Evolutionary conservation across 2,113 vertebrate species (phyloP), one percentile per base, ranked within the genome.

Genomic region (Variabilichromis moorii): DNA sequence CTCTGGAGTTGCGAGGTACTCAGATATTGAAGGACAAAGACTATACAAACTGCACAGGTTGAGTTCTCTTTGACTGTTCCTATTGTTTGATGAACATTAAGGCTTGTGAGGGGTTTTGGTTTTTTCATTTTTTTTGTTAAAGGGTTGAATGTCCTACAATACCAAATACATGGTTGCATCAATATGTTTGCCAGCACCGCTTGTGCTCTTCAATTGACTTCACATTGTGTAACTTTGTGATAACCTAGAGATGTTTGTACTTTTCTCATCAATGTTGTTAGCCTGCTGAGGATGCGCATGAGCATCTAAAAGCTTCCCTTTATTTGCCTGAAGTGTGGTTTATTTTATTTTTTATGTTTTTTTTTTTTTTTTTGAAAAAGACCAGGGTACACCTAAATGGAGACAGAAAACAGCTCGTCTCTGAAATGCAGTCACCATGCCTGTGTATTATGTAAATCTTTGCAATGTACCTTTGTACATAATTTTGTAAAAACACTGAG

Each of bases 401-500:
- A 89, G 90, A 84, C 89, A 92, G 91, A 90, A 78, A 93, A 90
- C 89, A 81, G 90, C 85, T 90, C 1, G 80, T 95, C 86, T 94
- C 91, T 89, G 80, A 93, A 93, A 92, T 93, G 90, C 94, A 94
- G 95, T 91, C 92, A 93, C 92, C 96, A 96, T 97, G 95, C 97
- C 96, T 98, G 96, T 98, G 97, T 98, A 97, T 96, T 97, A 96
- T 97, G 95, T 97, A 97, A 97, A 97, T 96, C 96, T 96, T 97
- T 97, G 94, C 97, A 97, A 95, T 97, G 97, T 98, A 97, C 97
- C 96, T 98, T 96, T 98, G 98, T 99, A 98, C 97, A 99, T 99
- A 98, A 97, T 97, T 98, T 97, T 99, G 98, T 99, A 98, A 99
- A 99, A 97, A 99, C 98, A 99, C 98, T 99, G 98, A 99, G 97